Base-by-base conservation (phyloP, 1,140 invertebrate species). In the Pseudobourletiella spinata region DNA sequence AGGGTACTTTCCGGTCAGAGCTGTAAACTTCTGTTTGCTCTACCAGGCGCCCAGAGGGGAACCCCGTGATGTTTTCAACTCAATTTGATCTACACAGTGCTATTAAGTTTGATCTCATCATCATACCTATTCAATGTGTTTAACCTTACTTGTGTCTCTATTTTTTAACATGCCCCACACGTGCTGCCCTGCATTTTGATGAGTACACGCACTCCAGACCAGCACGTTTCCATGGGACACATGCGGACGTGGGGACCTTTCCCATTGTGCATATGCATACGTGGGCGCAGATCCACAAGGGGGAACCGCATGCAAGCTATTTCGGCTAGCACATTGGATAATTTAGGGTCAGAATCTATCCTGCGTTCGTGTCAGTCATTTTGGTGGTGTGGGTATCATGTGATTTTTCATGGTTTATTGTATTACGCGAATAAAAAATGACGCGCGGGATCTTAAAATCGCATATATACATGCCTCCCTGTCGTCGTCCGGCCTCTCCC, bases 1-100 rank as follows among this genome's bases (percentile, higher is more conserved):
- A 46, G 48, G 48, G 25, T 51, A 51, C 28, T 26, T 26, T 51
- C 48, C 48, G 48, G 48, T n/a, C n/a, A n/a, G n/a, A n/a, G n/a
- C n/a, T n/a, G n/a, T n/a, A n/a, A n/a, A n/a, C n/a, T n/a, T n/a
- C n/a, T n/a, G n/a, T n/a, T n/a, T n/a, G n/a, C n/a, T n/a, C n/a
- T n/a, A n/a, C n/a, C n/a, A n/a, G 24, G 8, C 48, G 14, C 48
- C 22, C 22, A 3, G 25, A 51, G 22, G 28, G 28, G 28, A 25
- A 51, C 25, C 20, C 48, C 28, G 25, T 48, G 11, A 22, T 48
- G 44, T 48, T 48, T 51, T 51, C 48, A 51, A 51, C 48, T 51
- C 48, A 51, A 51, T 51, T 51, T 51, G 28, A 51, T 26, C 48
- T 24, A 8, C 48, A 51, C n/a, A n/a, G n/a, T n/a, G n/a, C n/a